A percentile compares a stretch with the other conserved stretches of the same genome.
These are phyloP conservation scores for Chionoecetes opilio DNA, from an alignment of 1,140 invertebrate species.

Conservation along the genomic window DNA sequence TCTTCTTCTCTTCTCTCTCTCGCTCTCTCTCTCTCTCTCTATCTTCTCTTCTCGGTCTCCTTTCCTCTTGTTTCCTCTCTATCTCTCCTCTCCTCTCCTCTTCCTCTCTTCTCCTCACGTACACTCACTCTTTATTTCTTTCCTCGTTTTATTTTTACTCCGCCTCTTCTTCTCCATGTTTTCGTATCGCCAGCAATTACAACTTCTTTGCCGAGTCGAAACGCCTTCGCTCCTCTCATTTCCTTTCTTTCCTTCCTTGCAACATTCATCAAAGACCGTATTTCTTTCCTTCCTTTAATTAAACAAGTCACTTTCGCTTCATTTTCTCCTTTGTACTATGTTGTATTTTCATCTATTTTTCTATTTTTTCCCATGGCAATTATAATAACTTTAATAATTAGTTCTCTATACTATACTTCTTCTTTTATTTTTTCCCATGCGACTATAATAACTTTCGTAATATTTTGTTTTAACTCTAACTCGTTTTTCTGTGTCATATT, in stretches of 20 bases:
- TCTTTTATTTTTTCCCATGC: background rate
- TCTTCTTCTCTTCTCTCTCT: slow-evolving; percentile 52
- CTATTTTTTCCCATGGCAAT: background rate
- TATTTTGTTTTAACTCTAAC: background rate
- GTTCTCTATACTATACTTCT: background rate
- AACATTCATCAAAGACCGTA: background rate
- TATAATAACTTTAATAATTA: background rate
- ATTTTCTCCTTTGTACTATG: background rate
- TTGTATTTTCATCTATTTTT: background rate
- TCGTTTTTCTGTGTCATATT: background rate
- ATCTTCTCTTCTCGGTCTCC: background rate
- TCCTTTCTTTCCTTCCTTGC: background rate
- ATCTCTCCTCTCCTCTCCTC: background rate
- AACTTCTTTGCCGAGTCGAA: too few species aligned
- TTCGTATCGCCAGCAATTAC: too few species aligned
- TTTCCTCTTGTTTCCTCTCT: background rate
- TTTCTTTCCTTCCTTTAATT: slow-evolving; percentile 17
- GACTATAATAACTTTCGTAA: background rate
- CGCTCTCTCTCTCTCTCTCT: slow-evolving; percentile 56
- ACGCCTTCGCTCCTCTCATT: background rate
- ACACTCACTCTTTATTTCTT: background rate
- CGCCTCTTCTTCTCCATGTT: too few species aligned
- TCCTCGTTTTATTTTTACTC: too few species aligned
- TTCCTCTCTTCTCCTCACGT: background rate
- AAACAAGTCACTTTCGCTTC: background rate